A percentile compares a stretch with the other conserved stretches of the same genome.
phyloP scores from a whole-genome alignment of 2,888 invertebrate species.

The Seira ritae region DNA sequence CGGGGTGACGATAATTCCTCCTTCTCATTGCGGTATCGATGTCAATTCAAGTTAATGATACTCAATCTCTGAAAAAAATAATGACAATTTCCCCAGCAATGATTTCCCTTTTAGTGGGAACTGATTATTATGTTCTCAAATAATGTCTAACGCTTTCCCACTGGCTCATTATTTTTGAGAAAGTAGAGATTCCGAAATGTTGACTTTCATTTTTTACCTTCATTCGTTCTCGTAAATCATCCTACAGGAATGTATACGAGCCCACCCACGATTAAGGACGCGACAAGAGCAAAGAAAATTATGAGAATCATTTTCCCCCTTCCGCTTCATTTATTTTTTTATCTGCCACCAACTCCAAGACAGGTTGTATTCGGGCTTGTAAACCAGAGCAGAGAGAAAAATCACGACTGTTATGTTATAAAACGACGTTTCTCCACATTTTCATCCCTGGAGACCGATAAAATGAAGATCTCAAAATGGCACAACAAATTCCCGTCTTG shows the following conservation, averaged over 20 bases:
- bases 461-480: not conserved
- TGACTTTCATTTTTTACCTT: not conserved
- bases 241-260: not conserved
- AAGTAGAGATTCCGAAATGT: not conserved
- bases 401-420: not conserved
- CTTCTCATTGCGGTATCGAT: too few relatives aligned
- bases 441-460: not conserved
- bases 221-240: slow-evolving; percentile 5
- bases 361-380: not conserved
- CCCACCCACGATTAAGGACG: not conserved
- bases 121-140: too few relatives aligned
- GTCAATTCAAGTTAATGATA: too few relatives aligned
- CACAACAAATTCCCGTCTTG: not conserved
- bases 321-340: not conserved
- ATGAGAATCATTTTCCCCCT: not conserved
- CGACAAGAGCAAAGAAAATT: not conserved
- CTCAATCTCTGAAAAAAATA: too few relatives aligned
- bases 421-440: not conserved
- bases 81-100: too few relatives aligned
- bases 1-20: too few relatives aligned
- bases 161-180: not conserved
- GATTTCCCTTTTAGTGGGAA: too few relatives aligned
- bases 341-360: not conserved
- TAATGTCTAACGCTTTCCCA: not conserved
- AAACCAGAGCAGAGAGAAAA: not conserved